Evolutionary conservation across 1,140 invertebrate species (phyloP).

Genomic region (Marisa cornuarietis): DNA sequence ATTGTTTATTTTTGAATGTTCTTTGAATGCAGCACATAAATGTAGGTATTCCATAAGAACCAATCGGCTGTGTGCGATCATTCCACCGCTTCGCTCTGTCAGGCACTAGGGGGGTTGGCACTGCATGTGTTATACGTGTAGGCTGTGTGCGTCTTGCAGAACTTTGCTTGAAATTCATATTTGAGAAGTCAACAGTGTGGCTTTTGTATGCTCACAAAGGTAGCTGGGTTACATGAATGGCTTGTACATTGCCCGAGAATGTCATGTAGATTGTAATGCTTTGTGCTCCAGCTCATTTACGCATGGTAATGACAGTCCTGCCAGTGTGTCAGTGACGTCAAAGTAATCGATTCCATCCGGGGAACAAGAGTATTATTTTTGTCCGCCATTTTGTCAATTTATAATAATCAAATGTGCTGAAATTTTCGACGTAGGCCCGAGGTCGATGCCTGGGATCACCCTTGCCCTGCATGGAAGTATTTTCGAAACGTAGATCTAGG

Average conservation of each 20-base stretch:
- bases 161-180: constrained; percentile 18
- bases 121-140: constrained; percentile 20
- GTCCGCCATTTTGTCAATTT: constrained; percentile 44
- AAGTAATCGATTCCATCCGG: constrained; percentile 43
- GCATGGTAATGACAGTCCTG: constrained; percentile 25
- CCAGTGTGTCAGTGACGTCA: constrained; percentile 37
- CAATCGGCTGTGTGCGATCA: constrained; percentile 7
- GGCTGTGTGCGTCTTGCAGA: constrained; percentile 11
- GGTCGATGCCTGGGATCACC: constrained; percentile 22
- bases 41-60: constrained; percentile 5
- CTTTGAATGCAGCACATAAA: neutral
- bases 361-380: constrained; percentile 37
- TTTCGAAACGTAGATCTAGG: constrained; percentile 15
- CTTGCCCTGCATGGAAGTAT: constrained; percentile 23
- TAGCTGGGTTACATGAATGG: constrained; percentile 20
- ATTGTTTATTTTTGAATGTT: constrained; percentile 2
- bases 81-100: constrained; percentile 17
- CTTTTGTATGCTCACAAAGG: constrained; percentile 5
- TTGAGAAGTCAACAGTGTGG: neutral
- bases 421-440: constrained; percentile 14
- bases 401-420: constrained; percentile 33
- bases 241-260: constrained; percentile 14
- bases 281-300: constrained; percentile 3
- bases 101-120: constrained; percentile 15
- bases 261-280: constrained; percentile 18